phyloP scores from a whole-genome alignment of 64 coral and sea anemone species.

The Orbicella faveolata region DNA sequence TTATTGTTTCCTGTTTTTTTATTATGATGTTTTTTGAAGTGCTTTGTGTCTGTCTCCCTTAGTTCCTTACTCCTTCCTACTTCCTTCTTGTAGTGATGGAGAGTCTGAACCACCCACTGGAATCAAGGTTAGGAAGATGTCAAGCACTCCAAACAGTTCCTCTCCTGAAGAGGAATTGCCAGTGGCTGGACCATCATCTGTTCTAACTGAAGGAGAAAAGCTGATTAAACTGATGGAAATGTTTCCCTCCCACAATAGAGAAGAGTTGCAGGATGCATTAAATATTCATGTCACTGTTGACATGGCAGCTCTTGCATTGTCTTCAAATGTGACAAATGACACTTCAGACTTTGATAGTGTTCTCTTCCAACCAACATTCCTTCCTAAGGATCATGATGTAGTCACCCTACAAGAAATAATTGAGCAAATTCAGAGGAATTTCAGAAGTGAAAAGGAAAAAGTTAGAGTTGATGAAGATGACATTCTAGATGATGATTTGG shows the following conservation, averaged over 20 bases:
- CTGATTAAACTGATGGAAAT: slow-evolving; percentile 14
- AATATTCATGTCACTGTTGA: neutral
- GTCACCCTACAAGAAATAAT: slow-evolving; percentile 13
- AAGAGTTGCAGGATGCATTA: slow-evolving; percentile 25
- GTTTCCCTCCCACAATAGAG: slow-evolving; percentile 11
- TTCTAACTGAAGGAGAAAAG: slow-evolving; percentile 1
- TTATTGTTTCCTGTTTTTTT: slow-evolving; percentile 8
- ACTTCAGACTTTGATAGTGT: neutral
- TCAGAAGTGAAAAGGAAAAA: slow-evolving; percentile 19
- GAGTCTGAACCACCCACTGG: neutral
- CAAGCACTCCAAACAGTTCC: neutral
- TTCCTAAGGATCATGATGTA: neutral
- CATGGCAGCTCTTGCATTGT: slow-evolving; percentile 17
- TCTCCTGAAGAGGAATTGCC: neutral
- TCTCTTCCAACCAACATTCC: slow-evolving; percentile 20
- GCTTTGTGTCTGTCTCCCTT: no score
- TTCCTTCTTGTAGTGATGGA: no score
- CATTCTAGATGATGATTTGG: slow-evolving; percentile 16
- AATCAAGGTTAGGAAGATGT: neutral
- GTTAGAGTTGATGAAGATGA: slow-evolving; percentile 33
- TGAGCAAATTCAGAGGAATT: slow-evolving; percentile 13
- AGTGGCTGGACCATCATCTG: slow-evolving; percentile 8
- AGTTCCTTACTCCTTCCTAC: no score
- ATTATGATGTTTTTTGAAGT: neutral
- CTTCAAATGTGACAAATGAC: slow-evolving; percentile 1